Base-by-base conservation (phyloP, 2,888 invertebrate genomes). In the Seira musarum region DNA sequence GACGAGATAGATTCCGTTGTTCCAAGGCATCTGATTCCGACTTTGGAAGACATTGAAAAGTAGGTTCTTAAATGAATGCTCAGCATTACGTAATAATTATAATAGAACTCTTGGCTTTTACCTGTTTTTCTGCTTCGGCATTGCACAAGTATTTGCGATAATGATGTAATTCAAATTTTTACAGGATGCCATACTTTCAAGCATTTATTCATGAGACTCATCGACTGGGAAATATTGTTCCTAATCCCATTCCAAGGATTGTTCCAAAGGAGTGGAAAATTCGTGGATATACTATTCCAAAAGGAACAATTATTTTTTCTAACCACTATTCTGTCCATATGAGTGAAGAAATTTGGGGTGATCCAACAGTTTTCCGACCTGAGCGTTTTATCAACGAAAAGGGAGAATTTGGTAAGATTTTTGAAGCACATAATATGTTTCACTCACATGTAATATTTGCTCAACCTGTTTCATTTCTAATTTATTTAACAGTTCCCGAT, bases 151-250 rank as follows among this genome's bases (percentile, higher is more conserved):
- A 40, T 40, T 40, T 40, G 13, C 6, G 40, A 40, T 40, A 13
- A 40, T 6, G 13, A 40, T 53, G 6, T 6, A n/a, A 22, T 68
- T 49, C 6, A 6, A 40, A 1, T 24, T 64, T 64, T 60, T 35
- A 25, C 30, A 82, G 82, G 17, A 83, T 83, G 83, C 81, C 78
- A 17, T 83, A 78, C 17, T 78, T 81, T 22, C 81, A 83, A 81
- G 83, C 83, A 15, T 81, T 81, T 49, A 64, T 81, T 21, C 35
- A 80, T 35, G 83, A 83, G 49, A 78, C 72, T 0, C 83, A 83
- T 61, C 73, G 83, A 35, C 46, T 64, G 8, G 80, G 70, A 15
- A 81, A 78, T 64, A 24, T 83, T 30, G 81, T 83, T 63, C 83
- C 83, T 22, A 81, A 71, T 25, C 83, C 83, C 2, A 78, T 83